A percentile compares a stretch with the other conserved stretches of the same genome.
Evolutionary conservation across 1,140 invertebrate species (phyloP).

Genomic region (Hyles vespertilio): DNA sequence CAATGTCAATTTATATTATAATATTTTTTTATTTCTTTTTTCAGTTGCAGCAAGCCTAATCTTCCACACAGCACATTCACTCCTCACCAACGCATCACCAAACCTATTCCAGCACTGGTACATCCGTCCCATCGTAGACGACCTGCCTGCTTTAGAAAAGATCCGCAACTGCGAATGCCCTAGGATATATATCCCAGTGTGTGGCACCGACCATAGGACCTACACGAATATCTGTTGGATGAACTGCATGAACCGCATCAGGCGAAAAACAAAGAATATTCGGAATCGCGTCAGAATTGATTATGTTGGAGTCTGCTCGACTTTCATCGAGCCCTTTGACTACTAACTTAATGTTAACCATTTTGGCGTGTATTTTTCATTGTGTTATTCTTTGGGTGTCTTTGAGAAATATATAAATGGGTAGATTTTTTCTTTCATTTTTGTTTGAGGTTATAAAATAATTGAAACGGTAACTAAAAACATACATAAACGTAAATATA

Average conservation of each 20-base stretch:
- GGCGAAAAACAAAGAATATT: slow-evolving; percentile 2
- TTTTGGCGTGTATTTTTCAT: too few species aligned
- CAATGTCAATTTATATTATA: too few species aligned
- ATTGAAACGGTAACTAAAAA: too few species aligned
- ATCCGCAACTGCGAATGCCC: slow-evolving; percentile 42
- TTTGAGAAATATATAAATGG: too few species aligned
- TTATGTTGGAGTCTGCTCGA: slow-evolving; percentile 31
- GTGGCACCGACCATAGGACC: slow-evolving; percentile 36
- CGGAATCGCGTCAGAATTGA: background rate
- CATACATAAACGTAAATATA: too few species aligned
- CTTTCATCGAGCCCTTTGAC: slow-evolving; percentile 24
- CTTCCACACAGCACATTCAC: background rate
- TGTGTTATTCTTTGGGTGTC: too few species aligned
- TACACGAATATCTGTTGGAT: slow-evolving; percentile 44
- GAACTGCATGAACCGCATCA: slow-evolving; percentile 34
- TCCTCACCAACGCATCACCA: slow-evolving; percentile 6
- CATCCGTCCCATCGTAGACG: slow-evolving; percentile 22
- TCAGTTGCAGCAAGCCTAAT: background rate
- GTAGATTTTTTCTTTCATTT: too few species aligned
- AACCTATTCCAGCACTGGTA: slow-evolving; percentile 28
- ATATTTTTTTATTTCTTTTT: background rate
- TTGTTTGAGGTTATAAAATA: too few species aligned
- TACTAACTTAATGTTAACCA: too few species aligned
- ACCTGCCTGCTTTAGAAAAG: slow-evolving; percentile 32
- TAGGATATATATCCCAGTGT: slow-evolving; percentile 43